Evolutionary conservation across 2,888 invertebrate species (phyloP).

Genomic region (Drosophila lutescens): DNA sequence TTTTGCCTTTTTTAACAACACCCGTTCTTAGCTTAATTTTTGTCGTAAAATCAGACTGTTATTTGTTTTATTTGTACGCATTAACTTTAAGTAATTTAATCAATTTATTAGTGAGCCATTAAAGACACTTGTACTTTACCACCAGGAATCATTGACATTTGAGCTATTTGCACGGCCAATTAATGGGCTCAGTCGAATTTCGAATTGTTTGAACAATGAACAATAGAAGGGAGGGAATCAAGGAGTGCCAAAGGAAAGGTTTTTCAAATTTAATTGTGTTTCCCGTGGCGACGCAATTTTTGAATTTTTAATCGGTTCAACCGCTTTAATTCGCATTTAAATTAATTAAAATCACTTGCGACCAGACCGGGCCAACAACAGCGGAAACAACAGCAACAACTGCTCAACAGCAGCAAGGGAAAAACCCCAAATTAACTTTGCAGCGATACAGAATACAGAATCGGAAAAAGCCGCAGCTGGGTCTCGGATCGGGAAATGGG

Average conservation of each 20-base stretch:
- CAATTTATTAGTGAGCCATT: neutral
- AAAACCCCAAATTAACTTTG: conserved; percentile 76
- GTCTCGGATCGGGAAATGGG: conserved; percentile 13
- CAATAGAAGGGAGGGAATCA: neutral
- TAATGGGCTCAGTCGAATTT: conserved; percentile 44
- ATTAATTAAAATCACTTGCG: conserved; percentile 78
- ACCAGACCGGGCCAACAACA: conserved; percentile 51
- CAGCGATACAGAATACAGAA: conserved; percentile 69
- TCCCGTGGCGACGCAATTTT: conserved; percentile 55
- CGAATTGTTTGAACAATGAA: conserved; percentile 9
- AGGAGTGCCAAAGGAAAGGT: neutral
- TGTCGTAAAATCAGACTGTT: too few species aligned
- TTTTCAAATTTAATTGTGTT: conserved; percentile 69
- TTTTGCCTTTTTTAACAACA: too few species aligned
- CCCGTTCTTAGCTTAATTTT: too few species aligned
- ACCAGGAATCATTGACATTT: conserved; percentile 1
- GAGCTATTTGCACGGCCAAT: conserved; percentile 44
- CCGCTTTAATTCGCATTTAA: conserved; percentile 78
- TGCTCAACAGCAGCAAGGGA: conserved; percentile 37
- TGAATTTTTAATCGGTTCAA: conserved; percentile 74
- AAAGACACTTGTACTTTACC: neutral
- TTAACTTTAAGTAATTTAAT: neutral
- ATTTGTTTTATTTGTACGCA: neutral
- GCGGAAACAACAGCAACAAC: conserved; percentile 35
- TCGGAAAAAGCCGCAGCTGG: conserved; percentile 54